phyloP scores from a whole-genome alignment of 2,113 vertebrate species.

The Piprites chloris region DNA sequence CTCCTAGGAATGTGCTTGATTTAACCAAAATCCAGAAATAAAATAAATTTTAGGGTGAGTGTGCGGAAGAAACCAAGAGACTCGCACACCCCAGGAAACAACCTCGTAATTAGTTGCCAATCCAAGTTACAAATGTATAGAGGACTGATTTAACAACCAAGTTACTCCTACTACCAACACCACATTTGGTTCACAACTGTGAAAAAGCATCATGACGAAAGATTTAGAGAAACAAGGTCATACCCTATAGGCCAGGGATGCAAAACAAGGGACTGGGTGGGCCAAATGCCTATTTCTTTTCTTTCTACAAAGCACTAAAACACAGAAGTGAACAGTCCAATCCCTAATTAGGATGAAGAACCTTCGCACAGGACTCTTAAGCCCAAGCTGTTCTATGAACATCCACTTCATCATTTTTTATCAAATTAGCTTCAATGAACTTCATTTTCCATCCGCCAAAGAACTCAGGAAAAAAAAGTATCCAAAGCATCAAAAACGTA shows the following conservation, averaged over 20 bases:
- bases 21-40: not conserved
- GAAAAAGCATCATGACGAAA: not conserved
- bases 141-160: not conserved
- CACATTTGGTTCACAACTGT: not conserved
- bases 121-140: not conserved
- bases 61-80: not conserved
- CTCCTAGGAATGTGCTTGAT: not conserved
- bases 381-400: not conserved
- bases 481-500: not conserved
- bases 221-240: not conserved
- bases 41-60: rapidly evolving
- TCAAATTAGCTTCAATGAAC: not conserved
- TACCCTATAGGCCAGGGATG: not conserved
- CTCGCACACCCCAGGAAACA: not conserved
- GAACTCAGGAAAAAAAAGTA: not conserved
- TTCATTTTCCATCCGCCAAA: not conserved
- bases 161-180: not conserved
- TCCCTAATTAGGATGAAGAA: not conserved
- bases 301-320: not conserved
- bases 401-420: not conserved
- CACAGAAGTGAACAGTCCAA: not conserved
- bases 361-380: not conserved
- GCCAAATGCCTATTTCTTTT: not conserved
- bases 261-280: not conserved
- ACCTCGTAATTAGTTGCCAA: not conserved